Evolutionary conservation across 2,888 invertebrate genomes (phyloP), one percentile per base, ranked within the genome.

Genomic region (Meta bourneti): DNA sequence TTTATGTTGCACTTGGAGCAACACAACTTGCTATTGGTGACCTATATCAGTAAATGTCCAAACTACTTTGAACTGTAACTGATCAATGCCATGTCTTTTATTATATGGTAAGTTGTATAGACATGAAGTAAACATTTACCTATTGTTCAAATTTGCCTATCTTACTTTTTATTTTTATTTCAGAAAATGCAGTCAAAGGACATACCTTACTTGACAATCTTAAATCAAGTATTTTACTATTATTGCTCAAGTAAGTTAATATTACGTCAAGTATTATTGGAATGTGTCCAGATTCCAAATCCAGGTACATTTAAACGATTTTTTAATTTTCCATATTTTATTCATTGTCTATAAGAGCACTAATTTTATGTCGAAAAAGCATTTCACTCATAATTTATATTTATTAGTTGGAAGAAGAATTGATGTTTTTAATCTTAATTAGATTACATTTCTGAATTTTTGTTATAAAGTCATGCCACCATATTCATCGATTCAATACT

Each of bases 161-260:
- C 34, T 2, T 34, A 34, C 34, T 34, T 34, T 34, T 34, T 34
- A 70, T 70, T 71, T 51, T 72, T 8, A 13, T 72, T 83, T 83
- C 49, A 83, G 82, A 83, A 83, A 19, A 71, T 19, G 13, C 34
- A 51, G 49, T 13, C 51, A 49, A 71, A 5, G 8, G 51, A 77
- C 9, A n/a, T 54, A 6, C n/a, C 16, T 19, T 77, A 20, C 4
- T 61, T 85, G 19, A 61, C 85, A 13, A 49, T 85, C 19, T 75
- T 85, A n/a, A 69, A 85, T 69, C 85, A 85, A 77, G 69, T 85
- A 8, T 85, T 85, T n/a, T 69, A 49, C n/a, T 7, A 19, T 61
- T 85, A 85, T 48, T 85, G 85, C 61, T 77, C 69, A 13, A 75
- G 77, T 61, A 77, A 77, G 75, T 8, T 75, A 34, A 69, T 48